These are phyloP conservation scores for Solenodon paradoxus DNA, from an alignment of 2,113 vertebrate species.

Conservation along the genomic window DNA sequence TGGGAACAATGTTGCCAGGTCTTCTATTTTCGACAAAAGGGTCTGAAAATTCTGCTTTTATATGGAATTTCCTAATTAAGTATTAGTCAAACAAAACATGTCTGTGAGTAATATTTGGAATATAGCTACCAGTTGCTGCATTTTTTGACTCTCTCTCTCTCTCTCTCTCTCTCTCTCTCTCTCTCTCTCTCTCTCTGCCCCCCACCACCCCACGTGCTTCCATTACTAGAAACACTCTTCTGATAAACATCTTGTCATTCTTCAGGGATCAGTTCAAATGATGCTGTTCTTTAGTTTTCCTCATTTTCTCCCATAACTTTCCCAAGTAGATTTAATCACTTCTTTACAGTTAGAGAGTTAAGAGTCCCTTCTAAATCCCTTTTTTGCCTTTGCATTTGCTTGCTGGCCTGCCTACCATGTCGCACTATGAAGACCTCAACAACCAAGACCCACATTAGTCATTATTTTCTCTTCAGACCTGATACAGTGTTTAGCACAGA, in stretches of 20 bases:
- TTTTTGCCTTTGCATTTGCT: neutral
- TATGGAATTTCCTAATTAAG: constrained; percentile 43
- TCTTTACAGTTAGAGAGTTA: neutral
- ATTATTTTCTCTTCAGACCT: neutral
- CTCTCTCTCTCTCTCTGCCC: no score
- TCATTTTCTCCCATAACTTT: neutral
- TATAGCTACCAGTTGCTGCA: neutral
- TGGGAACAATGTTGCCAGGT: neutral
- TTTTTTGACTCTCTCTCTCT: neutral
- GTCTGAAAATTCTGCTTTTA: constrained; percentile 49
- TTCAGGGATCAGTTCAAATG: neutral
- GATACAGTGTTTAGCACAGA: neutral
- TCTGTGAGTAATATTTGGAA: constrained; percentile 21
- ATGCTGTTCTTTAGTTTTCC: neutral
- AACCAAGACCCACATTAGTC: neutral
- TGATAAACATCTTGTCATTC: neutral
- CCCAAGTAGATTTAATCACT: neutral
- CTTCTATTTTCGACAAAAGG: neutral
- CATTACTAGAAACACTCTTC: neutral
- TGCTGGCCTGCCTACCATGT: neutral
- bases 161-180: neutral
- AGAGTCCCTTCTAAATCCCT: neutral
- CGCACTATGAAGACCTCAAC: neutral
- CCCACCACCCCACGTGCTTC: no score
- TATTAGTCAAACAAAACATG: neutral